Percentiles rank a stretch among this genome's conserved stretches.
Conservation (phyloP, 2,888 invertebrate species). For the Folsomia candida region DNA sequence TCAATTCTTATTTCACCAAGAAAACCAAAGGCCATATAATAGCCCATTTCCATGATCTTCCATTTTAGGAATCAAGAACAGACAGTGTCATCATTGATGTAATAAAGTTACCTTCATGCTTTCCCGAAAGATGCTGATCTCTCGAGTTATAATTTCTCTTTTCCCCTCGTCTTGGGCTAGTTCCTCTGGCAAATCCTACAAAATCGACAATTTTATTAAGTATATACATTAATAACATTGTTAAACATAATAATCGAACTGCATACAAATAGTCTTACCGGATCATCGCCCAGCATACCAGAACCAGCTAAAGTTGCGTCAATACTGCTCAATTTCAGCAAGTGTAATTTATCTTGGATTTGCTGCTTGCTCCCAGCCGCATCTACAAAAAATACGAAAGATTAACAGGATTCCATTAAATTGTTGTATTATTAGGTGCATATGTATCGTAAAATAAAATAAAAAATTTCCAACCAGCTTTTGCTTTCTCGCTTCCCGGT, state of each 20-base stretch:
- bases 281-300: neutral
- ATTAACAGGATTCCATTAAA: neutral
- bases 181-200: constrained; percentile 60
- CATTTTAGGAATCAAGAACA: no score
- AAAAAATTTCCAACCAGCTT: constrained; percentile 14
- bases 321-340: constrained; percentile 48
- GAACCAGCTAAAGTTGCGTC: constrained; percentile 20
- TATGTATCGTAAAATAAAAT: neutral
- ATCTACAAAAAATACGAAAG: constrained; percentile 25
- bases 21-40: no score
- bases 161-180: constrained; percentile 94
- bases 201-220: constrained; percentile 16
- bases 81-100: no score
- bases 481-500: constrained; percentile 42
- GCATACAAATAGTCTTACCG: no score
- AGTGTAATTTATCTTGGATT: constrained; percentile 48
- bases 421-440: neutral
- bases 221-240: neutral
- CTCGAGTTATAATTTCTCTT: constrained; percentile 90
- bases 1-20: neutral
- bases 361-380: constrained; percentile 42
- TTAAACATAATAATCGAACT: no score
- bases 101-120: constrained; percentile 80
- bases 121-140: constrained; percentile 96
- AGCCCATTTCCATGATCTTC: no score